phyloP scores from a whole-genome alignment of 2,888 invertebrate species.

The Stenolophus ochropezus region DNA sequence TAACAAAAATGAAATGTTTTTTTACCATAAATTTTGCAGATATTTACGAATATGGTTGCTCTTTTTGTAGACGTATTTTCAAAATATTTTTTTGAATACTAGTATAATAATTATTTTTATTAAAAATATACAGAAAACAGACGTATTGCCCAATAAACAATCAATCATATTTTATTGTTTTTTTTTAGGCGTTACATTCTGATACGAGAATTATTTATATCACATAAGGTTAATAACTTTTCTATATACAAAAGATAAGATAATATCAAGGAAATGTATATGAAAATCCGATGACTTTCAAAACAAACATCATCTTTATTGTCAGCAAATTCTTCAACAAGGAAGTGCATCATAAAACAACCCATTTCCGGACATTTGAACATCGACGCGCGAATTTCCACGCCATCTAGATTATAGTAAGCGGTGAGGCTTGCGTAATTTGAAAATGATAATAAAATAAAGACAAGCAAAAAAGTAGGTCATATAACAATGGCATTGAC shows the following conservation, averaged over 20 bases:
- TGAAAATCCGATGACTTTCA: not conserved
- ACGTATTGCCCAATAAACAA: too few species aligned
- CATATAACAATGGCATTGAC: slow-evolving; percentile 52
- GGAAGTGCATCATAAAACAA: too few species aligned
- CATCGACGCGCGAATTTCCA: slow-evolving; percentile 3
- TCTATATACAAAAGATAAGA: slow-evolving; percentile 8
- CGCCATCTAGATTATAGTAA: slow-evolving; percentile 2
- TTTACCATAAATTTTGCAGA: not conserved
- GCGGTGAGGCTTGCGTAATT: slow-evolving; percentile 45
- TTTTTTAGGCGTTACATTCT: not conserved
- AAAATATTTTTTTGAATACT: too few species aligned
- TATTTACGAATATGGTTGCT: not conserved
- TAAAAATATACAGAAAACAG: too few species aligned
- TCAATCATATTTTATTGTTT: too few species aligned
- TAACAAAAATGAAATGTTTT: too few species aligned
- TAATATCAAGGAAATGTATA: slow-evolving; percentile 19
- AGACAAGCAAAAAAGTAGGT: slow-evolving; percentile 55
- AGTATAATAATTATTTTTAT: too few species aligned
- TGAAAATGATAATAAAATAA: slow-evolving; percentile 58
- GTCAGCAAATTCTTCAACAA: slow-evolving; percentile 4
- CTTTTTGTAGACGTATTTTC: not conserved
- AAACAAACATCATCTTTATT: not conserved
- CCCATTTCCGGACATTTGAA: too few species aligned
- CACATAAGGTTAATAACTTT: slow-evolving; percentile 30
- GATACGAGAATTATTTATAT: slow-evolving; percentile 16